phyloP scores from a whole-genome alignment of 2,113 vertebrate species.

The Scytalopus superciliaris region DNA sequence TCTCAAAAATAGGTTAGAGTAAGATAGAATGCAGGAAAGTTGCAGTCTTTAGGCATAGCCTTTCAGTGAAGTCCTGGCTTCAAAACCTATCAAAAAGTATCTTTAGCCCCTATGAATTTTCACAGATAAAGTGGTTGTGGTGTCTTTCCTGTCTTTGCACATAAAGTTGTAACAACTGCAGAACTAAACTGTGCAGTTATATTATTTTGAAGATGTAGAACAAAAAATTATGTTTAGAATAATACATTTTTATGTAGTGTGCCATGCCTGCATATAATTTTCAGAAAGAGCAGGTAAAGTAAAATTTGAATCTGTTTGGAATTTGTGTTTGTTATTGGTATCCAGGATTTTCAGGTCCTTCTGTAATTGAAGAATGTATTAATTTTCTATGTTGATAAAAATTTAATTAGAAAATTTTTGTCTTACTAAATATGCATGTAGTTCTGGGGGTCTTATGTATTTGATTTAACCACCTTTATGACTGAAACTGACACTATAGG shows the following conservation, averaged over 20 bases:
- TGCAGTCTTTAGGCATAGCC: neutral
- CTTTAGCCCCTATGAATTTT: neutral
- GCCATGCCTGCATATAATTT: neutral
- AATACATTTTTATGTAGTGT: neutral
- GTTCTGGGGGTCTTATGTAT: neutral
- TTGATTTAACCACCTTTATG: neutral
- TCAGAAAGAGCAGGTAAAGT: neutral
- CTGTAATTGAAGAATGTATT: neutral
- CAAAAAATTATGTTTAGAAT: neutral
- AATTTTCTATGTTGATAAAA: neutral
- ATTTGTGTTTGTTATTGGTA: neutral
- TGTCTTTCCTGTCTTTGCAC: neutral
- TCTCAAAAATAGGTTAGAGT: conserved; percentile 9
- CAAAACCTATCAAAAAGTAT: neutral
- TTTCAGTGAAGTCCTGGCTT: neutral
- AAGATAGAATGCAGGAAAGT: neutral
- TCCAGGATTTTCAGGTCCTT: neutral
- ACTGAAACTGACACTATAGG: neutral
- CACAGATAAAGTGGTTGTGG: neutral
- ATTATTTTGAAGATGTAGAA: neutral
- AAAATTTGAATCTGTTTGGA: neutral
- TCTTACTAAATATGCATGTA: neutral
- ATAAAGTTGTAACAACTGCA: neutral
- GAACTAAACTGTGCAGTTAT: neutral
- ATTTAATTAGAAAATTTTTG: neutral